phyloP scores from a whole-genome alignment of 1,140 invertebrate genomes.

The Drosophila pectinifera region DNA sequence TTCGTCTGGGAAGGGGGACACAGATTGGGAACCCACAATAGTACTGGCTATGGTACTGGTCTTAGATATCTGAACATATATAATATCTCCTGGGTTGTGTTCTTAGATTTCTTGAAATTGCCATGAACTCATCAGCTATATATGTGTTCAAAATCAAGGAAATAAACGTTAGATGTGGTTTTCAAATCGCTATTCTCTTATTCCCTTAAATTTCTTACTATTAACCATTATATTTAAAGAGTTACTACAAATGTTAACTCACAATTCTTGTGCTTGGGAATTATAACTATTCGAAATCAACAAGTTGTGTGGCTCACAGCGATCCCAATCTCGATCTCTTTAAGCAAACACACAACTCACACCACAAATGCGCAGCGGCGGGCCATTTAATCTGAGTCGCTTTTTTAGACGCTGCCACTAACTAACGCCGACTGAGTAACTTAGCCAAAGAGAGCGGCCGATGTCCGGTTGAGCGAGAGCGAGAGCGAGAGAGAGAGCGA shows the following conservation, averaged over 20 bases:
- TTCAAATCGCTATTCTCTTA: background rate
- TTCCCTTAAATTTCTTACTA: too few relatives aligned
- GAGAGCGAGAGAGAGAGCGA: background rate
- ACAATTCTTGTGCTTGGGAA: background rate
- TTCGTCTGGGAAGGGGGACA: background rate
- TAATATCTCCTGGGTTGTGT: background rate
- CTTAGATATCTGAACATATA: background rate
- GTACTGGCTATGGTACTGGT: background rate
- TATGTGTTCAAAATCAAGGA: background rate
- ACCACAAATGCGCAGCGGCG: conserved; percentile 38
- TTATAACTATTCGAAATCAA: conserved; percentile 26
- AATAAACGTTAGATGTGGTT: background rate
- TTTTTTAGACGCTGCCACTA: conserved; percentile 28
- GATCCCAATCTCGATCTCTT: background rate
- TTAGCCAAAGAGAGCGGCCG: conserved; percentile 7
- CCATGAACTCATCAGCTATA: background rate
- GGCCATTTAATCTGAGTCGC: conserved; percentile 11
- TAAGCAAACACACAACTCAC: conserved; percentile 17
- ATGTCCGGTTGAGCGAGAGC: conserved; percentile 23
- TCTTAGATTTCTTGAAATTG: background rate
- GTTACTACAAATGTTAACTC: background rate
- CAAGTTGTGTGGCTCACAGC: conserved; percentile 6
- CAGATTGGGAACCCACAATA: conserved; percentile 1
- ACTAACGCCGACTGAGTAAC: conserved; percentile 15
- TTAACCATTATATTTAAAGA: background rate